Percentiles rank a stretch among this genome's conserved stretches.
Evolutionary conservation across 1,140 invertebrate species (phyloP).

Genomic region (Orussus abietinus): DNA sequence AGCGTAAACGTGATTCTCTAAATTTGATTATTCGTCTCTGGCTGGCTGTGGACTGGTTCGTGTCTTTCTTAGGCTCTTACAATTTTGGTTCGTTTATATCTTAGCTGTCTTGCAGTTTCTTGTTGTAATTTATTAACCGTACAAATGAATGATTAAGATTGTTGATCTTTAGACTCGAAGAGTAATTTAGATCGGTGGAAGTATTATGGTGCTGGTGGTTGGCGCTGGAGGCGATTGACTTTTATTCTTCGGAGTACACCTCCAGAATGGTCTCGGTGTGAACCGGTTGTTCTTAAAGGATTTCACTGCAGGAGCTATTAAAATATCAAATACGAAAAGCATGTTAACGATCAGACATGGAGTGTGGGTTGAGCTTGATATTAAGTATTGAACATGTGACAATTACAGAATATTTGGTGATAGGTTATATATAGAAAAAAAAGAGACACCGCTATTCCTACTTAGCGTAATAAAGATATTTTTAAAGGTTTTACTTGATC

Average conservation of each 20-base stretch:
- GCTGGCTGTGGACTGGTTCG: too few relatives aligned
- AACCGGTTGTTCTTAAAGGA: constrained; percentile 25
- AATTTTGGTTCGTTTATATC: constrained; percentile 14
- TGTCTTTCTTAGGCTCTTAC: constrained; percentile 15
- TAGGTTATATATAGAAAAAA: constrained; percentile 1
- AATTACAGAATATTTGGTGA: constrained; percentile 1
- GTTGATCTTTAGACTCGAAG: not conserved
- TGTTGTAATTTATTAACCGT: constrained; percentile 8
- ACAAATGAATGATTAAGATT: constrained; percentile 2
- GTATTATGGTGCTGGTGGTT: constrained; percentile 7
- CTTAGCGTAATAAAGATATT: constrained; percentile 4
- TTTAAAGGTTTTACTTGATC: constrained; percentile 31
- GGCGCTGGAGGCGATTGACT: constrained; percentile 3
- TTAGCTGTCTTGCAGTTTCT: constrained; percentile 13
- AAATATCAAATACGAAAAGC: too few relatives aligned
- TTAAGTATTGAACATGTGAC: constrained; percentile 7
- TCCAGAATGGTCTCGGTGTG: constrained; percentile 37
- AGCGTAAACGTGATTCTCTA: constrained; percentile 12
- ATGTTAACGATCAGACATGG: too few relatives aligned
- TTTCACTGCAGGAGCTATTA: constrained; percentile 26
- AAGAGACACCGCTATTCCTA: too few relatives aligned
- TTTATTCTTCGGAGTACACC: constrained; percentile 18
- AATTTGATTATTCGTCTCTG: constrained; percentile 11
- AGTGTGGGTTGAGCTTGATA: too few relatives aligned
- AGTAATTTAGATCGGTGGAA: constrained; percentile 20